A percentile compares a stretch with the other conserved stretches of the same genome.
Conservation (phyloP, 2,888 invertebrate genomes). For the Eudasyphora cyanicolor region DNA sequence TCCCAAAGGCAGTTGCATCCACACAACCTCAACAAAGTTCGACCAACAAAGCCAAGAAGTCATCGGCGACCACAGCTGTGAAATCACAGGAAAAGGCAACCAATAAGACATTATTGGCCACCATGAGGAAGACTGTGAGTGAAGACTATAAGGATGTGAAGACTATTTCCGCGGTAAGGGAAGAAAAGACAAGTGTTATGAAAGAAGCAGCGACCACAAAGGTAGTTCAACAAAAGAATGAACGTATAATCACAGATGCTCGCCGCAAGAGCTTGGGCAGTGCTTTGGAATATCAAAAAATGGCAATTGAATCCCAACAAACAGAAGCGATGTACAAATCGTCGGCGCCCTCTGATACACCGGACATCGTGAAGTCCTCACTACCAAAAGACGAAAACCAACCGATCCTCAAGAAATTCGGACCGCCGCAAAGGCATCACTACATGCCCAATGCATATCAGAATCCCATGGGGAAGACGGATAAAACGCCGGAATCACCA, state of each 20-base stretch:
- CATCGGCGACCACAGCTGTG: neutral
- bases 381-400: constrained; percentile 77
- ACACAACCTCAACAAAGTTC: constrained; percentile 21
- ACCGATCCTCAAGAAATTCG: constrained; percentile 78
- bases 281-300: constrained; percentile 69
- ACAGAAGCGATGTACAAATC: constrained; percentile 73
- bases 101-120: constrained; percentile 22
- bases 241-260: constrained; percentile 67
- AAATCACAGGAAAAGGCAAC: constrained; percentile 7
- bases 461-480: constrained; percentile 68
- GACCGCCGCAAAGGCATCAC: constrained; percentile 78
- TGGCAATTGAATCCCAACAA: constrained; percentile 50
- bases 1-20: neutral
- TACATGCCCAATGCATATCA: constrained; percentile 79
- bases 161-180: neutral
- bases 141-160: constrained; percentile 29
- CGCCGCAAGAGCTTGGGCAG: constrained; percentile 77
- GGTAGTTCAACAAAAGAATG: constrained; percentile 62
- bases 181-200: constrained; percentile 25
- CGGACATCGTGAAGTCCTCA: constrained; percentile 78
- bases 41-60: constrained; percentile 22
- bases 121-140: constrained; percentile 37
- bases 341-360: constrained; percentile 77
- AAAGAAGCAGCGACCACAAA: neutral
- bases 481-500: constrained; percentile 40